phyloP scores from a whole-genome alignment of 2,797 vertebrate genomes.

The Erethizon dorsatum region DNA sequence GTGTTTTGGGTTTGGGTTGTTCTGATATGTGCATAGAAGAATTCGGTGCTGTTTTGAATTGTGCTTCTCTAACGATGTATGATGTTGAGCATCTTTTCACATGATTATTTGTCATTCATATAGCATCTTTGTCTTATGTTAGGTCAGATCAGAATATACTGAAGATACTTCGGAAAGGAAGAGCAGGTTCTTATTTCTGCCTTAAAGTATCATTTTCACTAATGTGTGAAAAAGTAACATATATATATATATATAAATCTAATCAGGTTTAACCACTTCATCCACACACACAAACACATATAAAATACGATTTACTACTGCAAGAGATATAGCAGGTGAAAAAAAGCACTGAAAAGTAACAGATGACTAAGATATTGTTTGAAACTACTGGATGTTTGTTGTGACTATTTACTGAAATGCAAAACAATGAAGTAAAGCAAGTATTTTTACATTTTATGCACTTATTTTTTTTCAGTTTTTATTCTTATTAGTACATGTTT shows the following conservation, averaged over 20 bases:
- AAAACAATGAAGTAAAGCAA: background rate
- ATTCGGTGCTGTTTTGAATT: background rate
- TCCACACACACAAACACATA: background rate
- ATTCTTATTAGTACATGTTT: background rate
- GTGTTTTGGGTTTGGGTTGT: background rate
- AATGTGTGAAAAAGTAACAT: background rate
- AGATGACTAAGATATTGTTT: background rate
- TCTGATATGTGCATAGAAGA: background rate
- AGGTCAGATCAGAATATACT: background rate
- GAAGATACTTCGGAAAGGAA: background rate
- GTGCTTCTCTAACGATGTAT: background rate
- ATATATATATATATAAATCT: background rate
- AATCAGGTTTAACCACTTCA: background rate
- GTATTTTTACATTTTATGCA: background rate
- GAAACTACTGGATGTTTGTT: background rate
- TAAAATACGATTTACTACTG: background rate
- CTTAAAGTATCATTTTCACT: background rate
- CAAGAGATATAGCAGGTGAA: background rate
- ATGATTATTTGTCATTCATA: background rate
- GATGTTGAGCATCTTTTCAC: background rate
- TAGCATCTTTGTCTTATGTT: background rate
- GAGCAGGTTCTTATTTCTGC: background rate
- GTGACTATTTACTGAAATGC: background rate
- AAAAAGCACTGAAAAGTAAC: background rate
- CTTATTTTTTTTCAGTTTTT: no score